Evolutionary conservation across 92 coral and sea anemone genomes (phyloP), one percentile per base, ranked within the genome.

Genomic region (Micromussa lordhowensis): DNA sequence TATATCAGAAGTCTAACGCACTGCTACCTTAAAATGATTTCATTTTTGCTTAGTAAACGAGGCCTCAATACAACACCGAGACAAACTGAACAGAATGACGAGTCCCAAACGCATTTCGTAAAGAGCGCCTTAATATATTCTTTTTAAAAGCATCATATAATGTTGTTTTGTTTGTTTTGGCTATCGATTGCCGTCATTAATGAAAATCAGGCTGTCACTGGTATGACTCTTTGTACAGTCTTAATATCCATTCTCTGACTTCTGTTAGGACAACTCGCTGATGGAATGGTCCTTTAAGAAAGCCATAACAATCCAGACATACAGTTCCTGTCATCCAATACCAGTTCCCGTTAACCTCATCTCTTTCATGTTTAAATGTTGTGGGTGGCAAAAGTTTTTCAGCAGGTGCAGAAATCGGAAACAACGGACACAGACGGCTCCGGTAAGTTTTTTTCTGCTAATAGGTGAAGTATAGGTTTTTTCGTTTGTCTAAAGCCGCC

Each of bases 281-380:
- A 73, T 32, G 38, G 78, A 73, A 73, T 73, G 78, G 78, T 73
- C 78, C 13, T 70, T 70, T 36, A 70, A 61, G 68, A 61, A 61
- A 61, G 68, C 68, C 68, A 61, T 61, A 21, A 21, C 68, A 61
- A 61, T 61, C 21, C 68, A 61, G 68, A 61, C 68, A 61, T 61
- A 61, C 68, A 61, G 68, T 22, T 21, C 68, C 68, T 61, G 28
- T 61, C 68, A 61, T 61, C 68, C 68, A 11, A 61, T 61, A 61
- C 68, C 68, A 61, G 68, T 61, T 61, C 68, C 68, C 1, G 26
- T 61, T 3, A 61, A 61, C 68, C 68, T 61, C 29, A 17, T 61
- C 29, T 61, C 26, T 57, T 13, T 57, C 63, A 15, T 57, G 63
- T 19, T 57, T 16, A 57, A 57, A 22, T 57, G 63, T 4, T 57